Evolutionary conservation across 2,888 invertebrate genomes (phyloP), one percentile per base, ranked within the genome.

Genomic region (Leptarthrus brevirostris): DNA sequence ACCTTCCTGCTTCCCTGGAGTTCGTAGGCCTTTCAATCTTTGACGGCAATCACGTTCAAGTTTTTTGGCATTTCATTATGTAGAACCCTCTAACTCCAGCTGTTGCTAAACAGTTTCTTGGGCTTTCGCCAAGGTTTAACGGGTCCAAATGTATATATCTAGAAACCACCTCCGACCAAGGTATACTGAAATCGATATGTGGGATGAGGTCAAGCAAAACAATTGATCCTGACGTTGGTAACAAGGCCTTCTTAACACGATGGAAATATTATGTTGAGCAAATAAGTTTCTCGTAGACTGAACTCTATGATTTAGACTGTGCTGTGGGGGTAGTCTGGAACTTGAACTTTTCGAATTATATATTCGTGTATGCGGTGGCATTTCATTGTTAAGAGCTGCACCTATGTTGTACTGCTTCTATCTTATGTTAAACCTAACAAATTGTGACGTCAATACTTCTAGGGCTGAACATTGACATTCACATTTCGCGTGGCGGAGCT

Each of bases 11-110:
- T 30, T 30, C 4, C 30, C 30, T 8, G 30, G 30, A 30, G 3
- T 30, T 47, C 12, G 47, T 16, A 47, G 47, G 14, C 47, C n/a
- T n/a, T 14, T 16, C 14, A 12, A 47, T 47, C 47, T n/a, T 5
- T n/a, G 47, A 47, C 47, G 47, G 47, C 14, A 47, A 47, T 47
- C 47, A 47, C 14, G 14, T 1, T 16, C 47, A 16, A 47, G 47
- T 47, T 47, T 47, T n/a, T 47, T 47, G 47, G 47, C 47, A 47
- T 47, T 47, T 47, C 14, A 30, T 30, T 30, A 30, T n/a, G 47
- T 14, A 47, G 47, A 8, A 8, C 47, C 47, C 47, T 47, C n/a
- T n/a, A 47, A 8, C 47, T 8, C 16, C 16, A 14, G 47, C n/a
- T 47, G 47, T 47, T 47, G 12, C 16, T 47, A n/a, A n/a, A 14